These are phyloP conservation scores for Anarrhichthys ocellatus DNA, from an alignment of 2,113 vertebrate species.

Conservation along the genomic window DNA sequence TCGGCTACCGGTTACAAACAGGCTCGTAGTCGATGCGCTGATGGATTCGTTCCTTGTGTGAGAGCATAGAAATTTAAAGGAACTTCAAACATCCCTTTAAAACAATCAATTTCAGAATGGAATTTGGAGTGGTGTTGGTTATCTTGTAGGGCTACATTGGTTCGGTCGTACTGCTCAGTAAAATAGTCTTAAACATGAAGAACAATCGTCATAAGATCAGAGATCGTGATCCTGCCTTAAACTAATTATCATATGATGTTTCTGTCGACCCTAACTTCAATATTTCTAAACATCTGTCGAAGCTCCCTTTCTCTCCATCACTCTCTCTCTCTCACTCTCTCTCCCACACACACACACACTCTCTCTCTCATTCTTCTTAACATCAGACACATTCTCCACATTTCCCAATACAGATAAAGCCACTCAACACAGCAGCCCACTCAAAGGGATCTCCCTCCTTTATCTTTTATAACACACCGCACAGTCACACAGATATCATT, in stretches of 20 bases:
- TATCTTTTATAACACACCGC: slow-evolving; percentile 45
- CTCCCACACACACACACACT: slow-evolving; percentile 9
- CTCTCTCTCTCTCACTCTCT: neutral
- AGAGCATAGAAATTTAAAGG: too few species aligned
- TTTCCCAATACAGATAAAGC: slow-evolving; percentile 67
- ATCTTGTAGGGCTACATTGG: neutral
- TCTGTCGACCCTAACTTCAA: neutral
- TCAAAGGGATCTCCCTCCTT: slow-evolving; percentile 50
- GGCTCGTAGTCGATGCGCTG: too few species aligned
- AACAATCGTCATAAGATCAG: neutral
- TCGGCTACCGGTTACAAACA: neutral
- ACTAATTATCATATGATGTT: neutral
- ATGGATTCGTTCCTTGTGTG: neutral
- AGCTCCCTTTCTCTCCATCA: neutral
- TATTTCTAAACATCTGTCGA: slow-evolving; percentile 26
- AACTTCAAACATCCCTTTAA: too few species aligned
- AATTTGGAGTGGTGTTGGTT: neutral
- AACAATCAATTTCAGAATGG: neutral
- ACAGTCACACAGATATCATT: slow-evolving; percentile 22
- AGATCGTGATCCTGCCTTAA: neutral
- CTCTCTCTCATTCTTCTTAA: slow-evolving; percentile 29
- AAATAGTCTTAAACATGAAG: neutral
- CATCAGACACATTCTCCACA: slow-evolving; percentile 76
- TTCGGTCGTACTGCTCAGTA: neutral
- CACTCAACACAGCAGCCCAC: slow-evolving; percentile 58